Percentiles rank a stretch among this genome's conserved stretches.
Conservation (phyloP, 2,888 invertebrate genomes). For the Luperina testacea region DNA sequence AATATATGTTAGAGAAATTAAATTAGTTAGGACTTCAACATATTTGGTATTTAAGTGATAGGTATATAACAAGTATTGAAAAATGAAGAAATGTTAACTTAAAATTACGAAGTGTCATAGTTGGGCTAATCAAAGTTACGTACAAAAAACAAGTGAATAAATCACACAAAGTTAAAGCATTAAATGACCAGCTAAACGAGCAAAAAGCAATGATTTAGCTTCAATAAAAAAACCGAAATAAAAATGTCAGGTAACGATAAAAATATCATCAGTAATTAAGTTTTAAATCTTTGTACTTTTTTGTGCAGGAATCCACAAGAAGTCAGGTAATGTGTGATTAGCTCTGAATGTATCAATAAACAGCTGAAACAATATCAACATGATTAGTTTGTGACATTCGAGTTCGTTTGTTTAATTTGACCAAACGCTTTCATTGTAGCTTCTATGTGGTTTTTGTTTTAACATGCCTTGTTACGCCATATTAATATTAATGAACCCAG, state of each 20-base stretch:
- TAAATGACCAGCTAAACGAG: not conserved
- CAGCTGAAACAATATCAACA: constrained; percentile 49
- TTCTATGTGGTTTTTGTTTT: constrained; percentile 72
- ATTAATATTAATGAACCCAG: constrained; percentile 26
- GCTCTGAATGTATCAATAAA: constrained; percentile 52
- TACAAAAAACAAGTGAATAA: not conserved
- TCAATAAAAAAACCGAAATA: not conserved
- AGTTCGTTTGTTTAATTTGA: constrained; percentile 66
- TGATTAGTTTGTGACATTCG: constrained; percentile 58
- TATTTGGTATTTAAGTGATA: not conserved
- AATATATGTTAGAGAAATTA: not conserved
- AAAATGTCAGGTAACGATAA: not conserved
- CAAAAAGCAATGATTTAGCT: not conserved
- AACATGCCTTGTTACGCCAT: constrained; percentile 69
- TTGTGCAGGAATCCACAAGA: constrained; percentile 63
- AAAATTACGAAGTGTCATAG: not conserved
- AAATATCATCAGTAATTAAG: constrained; percentile 16
- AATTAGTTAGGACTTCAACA: not conserved
- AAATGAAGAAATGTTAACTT: not conserved
- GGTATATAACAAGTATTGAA: not conserved
- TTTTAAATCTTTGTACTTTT: constrained; percentile 43
- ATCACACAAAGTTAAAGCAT: not conserved
- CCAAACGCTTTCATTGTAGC: constrained; percentile 88
- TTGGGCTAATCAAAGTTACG: not conserved
- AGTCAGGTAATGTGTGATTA: constrained; percentile 66